Evolutionary conservation across 2,888 invertebrate species (phyloP).

Genomic region (Xylocampa areola): DNA sequence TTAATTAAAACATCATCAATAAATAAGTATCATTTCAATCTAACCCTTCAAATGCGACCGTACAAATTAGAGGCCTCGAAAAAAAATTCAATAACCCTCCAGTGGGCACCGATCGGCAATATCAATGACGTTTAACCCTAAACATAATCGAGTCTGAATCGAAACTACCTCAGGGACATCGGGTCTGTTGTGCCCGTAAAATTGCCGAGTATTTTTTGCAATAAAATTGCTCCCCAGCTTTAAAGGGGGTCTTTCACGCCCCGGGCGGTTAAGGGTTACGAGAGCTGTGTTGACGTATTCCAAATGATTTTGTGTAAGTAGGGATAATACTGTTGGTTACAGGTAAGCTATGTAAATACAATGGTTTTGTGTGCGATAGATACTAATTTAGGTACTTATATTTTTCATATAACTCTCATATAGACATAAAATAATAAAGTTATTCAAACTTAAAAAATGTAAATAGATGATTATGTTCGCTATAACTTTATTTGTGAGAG

Average conservation of each 20-base stretch:
- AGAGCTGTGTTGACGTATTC: constrained; percentile 70
- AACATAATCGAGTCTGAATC: constrained; percentile 88
- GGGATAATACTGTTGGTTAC: constrained; percentile 67
- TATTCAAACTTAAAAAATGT: too few relatives aligned
- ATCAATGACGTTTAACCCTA: constrained; percentile 90
- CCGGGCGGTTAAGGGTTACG: constrained; percentile 75
- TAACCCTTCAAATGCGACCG: constrained; percentile 74
- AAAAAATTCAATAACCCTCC: constrained; percentile 86
- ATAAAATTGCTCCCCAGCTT: constrained; percentile 80
- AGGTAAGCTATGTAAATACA: constrained; percentile 60
- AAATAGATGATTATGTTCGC: too few relatives aligned
- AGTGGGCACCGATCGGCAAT: constrained; percentile 84
- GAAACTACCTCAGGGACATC: constrained; percentile 88
- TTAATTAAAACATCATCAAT: constrained; percentile 72
- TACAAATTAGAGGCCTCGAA: constrained; percentile 83
- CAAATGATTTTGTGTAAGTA: constrained; percentile 69
- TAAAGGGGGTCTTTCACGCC: constrained; percentile 79
- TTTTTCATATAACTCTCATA: too few relatives aligned
- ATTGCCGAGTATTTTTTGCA: constrained; percentile 86
- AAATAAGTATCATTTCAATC: constrained; percentile 70
- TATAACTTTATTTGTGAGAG: too few relatives aligned
- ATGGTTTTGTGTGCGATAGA: constrained; percentile 37
- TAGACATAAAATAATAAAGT: too few relatives aligned
- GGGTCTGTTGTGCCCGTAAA: constrained; percentile 83
- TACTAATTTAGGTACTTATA: constrained; percentile 27